Base-by-base conservation (phyloP, 2,113 vertebrate genomes). In the Notothenia rossii region DNA sequence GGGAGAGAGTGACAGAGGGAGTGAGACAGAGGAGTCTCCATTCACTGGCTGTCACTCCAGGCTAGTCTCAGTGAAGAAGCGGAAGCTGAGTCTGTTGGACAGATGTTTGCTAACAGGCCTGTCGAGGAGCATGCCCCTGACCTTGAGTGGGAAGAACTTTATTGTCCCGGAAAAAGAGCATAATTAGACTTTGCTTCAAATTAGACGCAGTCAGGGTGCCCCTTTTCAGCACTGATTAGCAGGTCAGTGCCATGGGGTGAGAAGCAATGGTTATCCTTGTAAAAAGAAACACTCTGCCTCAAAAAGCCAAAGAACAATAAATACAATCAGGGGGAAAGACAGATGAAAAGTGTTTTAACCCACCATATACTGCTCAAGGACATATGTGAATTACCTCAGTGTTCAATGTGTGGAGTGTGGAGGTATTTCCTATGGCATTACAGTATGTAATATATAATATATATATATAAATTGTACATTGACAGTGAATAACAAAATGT, bases 81-180 rank as follows among this genome's bases (percentile, higher is more conserved):
- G 46, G 67, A 78, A 76, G 78, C 63, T 8, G 87, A 94, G 93
- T 96, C 95, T 97, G 96, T 91, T 91, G 94, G 96, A 96, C 97
- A 97, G 96, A 97, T 96, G 96, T 96, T 96, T 96, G 94, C 95
- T 94, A 94, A 96, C 93, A 95, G 92, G 91, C 58, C 71, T 72
- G 86, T 92, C 72, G 79, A 88, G 81, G 67, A 93, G 93, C 92
- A 94, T 92, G 92, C 92, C 92, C 85, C 93, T 95, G 94, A 95
- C 94, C 95, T 95, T 93, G 92, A 89, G 87, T 93, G 94, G 82
- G 92, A 94, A 95, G 94, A 94, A 94, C 90, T 94, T 96, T 95
- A 96, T 94, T 95, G 95, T 96, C 93, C 94, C 82, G 92, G 94
- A 96, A 96, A 95, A 94, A 93, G 83, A 92, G 87, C 84, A 89